Percentiles rank a stretch among this genome's conserved stretches.
Evolutionary conservation across 2,113 vertebrate genomes (phyloP).

Genomic region (Rhinogobius similis): DNA sequence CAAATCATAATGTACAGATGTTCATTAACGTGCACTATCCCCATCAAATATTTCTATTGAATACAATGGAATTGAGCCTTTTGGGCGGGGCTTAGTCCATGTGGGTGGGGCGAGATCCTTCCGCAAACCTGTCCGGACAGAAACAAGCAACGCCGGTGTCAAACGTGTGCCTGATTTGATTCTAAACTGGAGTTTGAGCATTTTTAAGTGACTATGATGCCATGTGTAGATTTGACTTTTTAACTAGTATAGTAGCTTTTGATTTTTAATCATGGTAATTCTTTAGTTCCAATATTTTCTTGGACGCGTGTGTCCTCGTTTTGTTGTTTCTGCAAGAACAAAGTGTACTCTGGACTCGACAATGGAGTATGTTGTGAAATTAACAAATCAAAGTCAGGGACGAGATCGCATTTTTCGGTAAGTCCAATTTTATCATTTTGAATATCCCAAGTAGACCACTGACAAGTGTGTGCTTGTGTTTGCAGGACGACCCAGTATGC

Average conservation of each 20-base stretch:
- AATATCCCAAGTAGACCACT: not conserved
- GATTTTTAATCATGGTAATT: too few species aligned
- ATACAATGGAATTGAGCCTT: too few species aligned
- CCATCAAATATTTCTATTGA: too few species aligned
- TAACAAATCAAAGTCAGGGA: conserved; percentile 87
- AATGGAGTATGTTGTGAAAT: conserved; percentile 84
- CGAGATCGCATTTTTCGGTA: conserved; percentile 91
- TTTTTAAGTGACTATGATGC: not conserved
- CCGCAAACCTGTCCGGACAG: not conserved
- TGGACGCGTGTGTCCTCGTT: not conserved
- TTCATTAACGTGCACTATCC: too few species aligned
- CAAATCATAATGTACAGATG: too few species aligned
- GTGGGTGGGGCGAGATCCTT: not conserved
- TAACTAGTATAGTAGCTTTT: not conserved
- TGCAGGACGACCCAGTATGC: conserved; percentile 92
- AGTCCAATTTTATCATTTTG: conserved; percentile 19
- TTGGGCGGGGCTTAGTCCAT: too few species aligned
- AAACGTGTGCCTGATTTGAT: not conserved
- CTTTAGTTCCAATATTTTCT: not conserved
- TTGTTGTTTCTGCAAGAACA: conserved; percentile 33
- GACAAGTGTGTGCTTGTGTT: conserved; percentile 15
- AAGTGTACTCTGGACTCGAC: conserved; percentile 27
- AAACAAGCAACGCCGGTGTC: not conserved
- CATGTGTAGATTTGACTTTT: not conserved
- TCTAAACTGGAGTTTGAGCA: not conserved